Base-by-base conservation (phyloP, 2,888 invertebrate species). In the Cheilosia grossa region DNA sequence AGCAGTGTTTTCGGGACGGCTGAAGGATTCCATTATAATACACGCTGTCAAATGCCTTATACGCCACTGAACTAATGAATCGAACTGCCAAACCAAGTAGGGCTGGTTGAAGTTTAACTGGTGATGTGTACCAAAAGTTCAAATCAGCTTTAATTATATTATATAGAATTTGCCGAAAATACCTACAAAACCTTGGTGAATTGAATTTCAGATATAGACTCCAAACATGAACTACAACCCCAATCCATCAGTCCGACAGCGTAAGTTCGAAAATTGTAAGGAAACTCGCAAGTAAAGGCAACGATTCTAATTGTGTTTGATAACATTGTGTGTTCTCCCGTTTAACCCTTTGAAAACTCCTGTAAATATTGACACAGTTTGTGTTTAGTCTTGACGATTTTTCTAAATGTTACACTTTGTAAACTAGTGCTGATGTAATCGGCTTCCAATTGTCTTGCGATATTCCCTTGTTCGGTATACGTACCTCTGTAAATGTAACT, bases 251-350 rank as follows among this genome's bases (percentile, higher is more conserved):
- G 88, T 89, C 70, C 89, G 91, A 89, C 91, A 90, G 88, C 91
- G 92, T 92, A 92, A 92, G 92, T 92, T 89, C 88, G 88, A 89
- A 88, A 89, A 90, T 87, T 90, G 91, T 91, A 91, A 91, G 90
- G 89, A 89, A 89, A 87, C 87, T 87, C 87, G 90, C 90, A 91
- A 90, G 91, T 90, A 78, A 56, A 75, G 51, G 15, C 54, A 37
- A 15, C 24, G 40, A 69, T 53, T 70, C 19, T 21, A 51, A 21
- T 63, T 70, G 27, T 61, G 49, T 56, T 69, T 59, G 19, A 70
- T 63, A 61, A 3, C 19, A 15, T 27, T 19, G 37, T 74, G 53
- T 37, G n/a, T 53, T 21, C 0, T 27, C n/a, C 13, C 1, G 3
- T 24, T 49, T 30, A 6, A 40, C 0, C 24, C n/a, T 64, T 37